Evolutionary conservation across 2,888 invertebrate genomes (phyloP), one percentile per base, ranked within the genome.

Genomic region (Folsomia candida): DNA sequence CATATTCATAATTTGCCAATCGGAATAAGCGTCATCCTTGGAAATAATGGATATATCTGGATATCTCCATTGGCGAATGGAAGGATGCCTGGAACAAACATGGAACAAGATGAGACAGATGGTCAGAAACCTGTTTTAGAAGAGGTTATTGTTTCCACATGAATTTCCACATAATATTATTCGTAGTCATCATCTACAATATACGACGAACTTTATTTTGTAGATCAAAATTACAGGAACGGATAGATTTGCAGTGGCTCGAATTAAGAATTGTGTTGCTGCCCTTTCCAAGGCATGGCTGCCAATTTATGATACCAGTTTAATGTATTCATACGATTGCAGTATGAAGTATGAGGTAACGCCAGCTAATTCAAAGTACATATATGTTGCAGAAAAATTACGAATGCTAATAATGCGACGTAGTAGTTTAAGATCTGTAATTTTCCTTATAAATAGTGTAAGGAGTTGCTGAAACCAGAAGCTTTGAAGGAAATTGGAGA

Each of bases 1-100:
- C 97, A 98, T 83, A 97, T 97, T 82, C 97, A 98, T 82, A 92
- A 92, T 83, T 85, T 99, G 68, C 90, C 93, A 0, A 92, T 93
- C 82, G 97, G 97, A 0, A 92, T 93, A 0, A 93, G 92, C 72
- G 85, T 98, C 25, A 96, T 99, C 72, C 87, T 99, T 26, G 98
- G 98, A 6, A 96, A 95, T 82, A 97, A 98, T 83, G 99, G 99
- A 0, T 95, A 90, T 81, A 90, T 99, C 75, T 74, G 75, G 72
- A 76, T 79, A 9, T 79, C 78, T 22, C 74, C 78, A 14, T 61
- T 78, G 27, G 68, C 70, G 0, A 78, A 79, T 64, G 79, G 79
- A 3, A 51, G 79, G 25, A 79, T 79, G 79, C 79, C 79, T 2
- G 79, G 79, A 20, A 77, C 79, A 3, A 79, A 79, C 65, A 27